Base-by-base conservation (phyloP, 2,888 invertebrate species). In the Drosophila anceps region DNA sequence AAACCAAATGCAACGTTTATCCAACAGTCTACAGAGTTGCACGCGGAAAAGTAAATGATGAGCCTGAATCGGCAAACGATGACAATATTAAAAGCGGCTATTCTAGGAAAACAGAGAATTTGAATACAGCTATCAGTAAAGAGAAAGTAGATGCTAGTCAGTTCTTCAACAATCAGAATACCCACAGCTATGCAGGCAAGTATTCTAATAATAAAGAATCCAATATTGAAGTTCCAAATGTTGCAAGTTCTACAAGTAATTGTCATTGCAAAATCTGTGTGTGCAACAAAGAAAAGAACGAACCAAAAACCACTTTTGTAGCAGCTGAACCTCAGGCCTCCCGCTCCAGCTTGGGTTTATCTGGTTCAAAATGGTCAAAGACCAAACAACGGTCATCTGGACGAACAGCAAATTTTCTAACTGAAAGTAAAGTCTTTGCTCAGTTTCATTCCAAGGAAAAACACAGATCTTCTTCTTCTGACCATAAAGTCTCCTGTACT, bases 21-120 rank as follows among this genome's bases (percentile, higher is more conserved):
- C 82, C 82, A 2, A 82, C 82, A 3, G 60, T 69, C 13, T 83
- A 73, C 18, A 68, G 69, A 33, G 31, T 1, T 8, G 27, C 4
- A 29, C 18, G 37, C 8, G 18, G 46, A n/a, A 83, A 72, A 77
- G 70, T 71, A 67, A 77, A 67, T 69, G 54, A 20, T 43, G 29
- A 65, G 4, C 37, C 37, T 61, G 57, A 67, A n/a, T 48, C 10
- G 31, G 27, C 15, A n/a, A 33, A 13, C 20, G 12, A 37, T 59
- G 57, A 6, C 27, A n/a, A 18, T 20, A 29, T 1, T 58, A 64
- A 62, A 53, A 27, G 27, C 48, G 5, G 33, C 20, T 43, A n/a
- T 69, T 76, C 37, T 35, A 79, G 68, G 57, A 43, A 61, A 7
- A 10, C 0, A 20, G 18, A 15, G 18, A 2, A 33, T 5, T 0